Conservation (phyloP, 2,888 invertebrate species). For the Nineta flava region DNA sequence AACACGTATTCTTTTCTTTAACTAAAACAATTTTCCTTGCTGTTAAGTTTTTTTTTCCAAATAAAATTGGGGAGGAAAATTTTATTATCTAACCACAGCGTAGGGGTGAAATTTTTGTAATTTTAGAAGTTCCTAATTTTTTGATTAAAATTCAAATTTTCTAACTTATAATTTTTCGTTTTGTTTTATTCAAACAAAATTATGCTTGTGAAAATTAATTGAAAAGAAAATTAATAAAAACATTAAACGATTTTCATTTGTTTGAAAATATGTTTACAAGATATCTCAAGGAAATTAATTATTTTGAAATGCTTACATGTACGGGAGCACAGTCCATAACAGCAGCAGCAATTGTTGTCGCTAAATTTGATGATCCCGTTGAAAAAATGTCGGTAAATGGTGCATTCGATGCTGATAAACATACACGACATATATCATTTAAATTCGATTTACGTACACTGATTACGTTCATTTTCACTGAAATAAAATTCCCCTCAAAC, state of each 20-base stretch:
- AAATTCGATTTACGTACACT: slow-evolving; percentile 2
- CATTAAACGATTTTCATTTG: background rate
- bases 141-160: too few relatives aligned
- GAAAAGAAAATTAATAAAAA: background rate
- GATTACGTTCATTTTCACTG: slow-evolving; percentile 1
- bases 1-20: too few relatives aligned
- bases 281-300: background rate
- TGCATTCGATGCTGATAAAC: background rate
- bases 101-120: too few relatives aligned
- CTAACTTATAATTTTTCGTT: too few relatives aligned
- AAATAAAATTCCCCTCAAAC: too few relatives aligned
- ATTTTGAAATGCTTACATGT: background rate
- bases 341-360: slow-evolving; percentile 3
- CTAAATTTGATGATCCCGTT: background rate
- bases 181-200: too few relatives aligned
- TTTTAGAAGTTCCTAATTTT: too few relatives aligned
- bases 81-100: too few relatives aligned
- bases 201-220: background rate
- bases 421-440: slow-evolving; percentile 1
- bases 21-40: too few relatives aligned
- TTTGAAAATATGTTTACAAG: too few relatives aligned
- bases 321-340: slow-evolving; percentile 1
- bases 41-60: too few relatives aligned
- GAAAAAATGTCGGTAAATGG: slow-evolving; percentile 3
- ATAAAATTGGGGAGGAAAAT: too few relatives aligned